phyloP scores from a whole-genome alignment of 2,888 invertebrate genomes.

The Arrhopalites spinosus region DNA sequence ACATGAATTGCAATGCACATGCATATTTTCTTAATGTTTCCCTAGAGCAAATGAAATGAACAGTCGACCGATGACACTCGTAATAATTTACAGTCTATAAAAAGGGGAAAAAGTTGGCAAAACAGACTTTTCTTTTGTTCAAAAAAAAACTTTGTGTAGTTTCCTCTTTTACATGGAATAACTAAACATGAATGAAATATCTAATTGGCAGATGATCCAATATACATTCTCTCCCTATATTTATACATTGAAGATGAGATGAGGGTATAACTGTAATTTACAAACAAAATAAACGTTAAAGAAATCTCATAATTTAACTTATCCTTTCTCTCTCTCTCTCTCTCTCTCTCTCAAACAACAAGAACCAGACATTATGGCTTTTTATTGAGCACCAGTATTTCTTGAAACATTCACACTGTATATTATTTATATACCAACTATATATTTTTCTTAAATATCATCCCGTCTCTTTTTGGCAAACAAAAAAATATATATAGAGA shows the following conservation, averaged over 20 bases:
- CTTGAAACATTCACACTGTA: background rate
- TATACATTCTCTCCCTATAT: background rate
- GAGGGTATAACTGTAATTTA: background rate
- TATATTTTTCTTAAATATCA: no score
- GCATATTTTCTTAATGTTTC: background rate
- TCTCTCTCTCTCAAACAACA: no score
- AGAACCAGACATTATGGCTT: background rate
- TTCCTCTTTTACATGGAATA: background rate
- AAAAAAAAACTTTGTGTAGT: no score
- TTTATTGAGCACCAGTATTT: background rate
- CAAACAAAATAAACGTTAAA: background rate
- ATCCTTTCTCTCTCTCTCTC: no score
- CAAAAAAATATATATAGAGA: no score
- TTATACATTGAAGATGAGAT: no score
- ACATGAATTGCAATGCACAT: background rate
- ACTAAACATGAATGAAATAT: no score
- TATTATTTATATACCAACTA: no score
- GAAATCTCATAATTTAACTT: background rate
- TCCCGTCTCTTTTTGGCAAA: no score
- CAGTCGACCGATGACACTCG: slow-evolving; percentile 25
- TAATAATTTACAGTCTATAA: slow-evolving; percentile 36
- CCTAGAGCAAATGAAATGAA: background rate
- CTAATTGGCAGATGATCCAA: slow-evolving; percentile 1
- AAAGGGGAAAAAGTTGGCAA: slow-evolving; percentile 26
- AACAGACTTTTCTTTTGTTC: slow-evolving; percentile 29